Percentiles rank a stretch among this genome's conserved stretches.
Conservation (phyloP, 1,140 invertebrate species). For the Drosophila ficusphila region DNA sequence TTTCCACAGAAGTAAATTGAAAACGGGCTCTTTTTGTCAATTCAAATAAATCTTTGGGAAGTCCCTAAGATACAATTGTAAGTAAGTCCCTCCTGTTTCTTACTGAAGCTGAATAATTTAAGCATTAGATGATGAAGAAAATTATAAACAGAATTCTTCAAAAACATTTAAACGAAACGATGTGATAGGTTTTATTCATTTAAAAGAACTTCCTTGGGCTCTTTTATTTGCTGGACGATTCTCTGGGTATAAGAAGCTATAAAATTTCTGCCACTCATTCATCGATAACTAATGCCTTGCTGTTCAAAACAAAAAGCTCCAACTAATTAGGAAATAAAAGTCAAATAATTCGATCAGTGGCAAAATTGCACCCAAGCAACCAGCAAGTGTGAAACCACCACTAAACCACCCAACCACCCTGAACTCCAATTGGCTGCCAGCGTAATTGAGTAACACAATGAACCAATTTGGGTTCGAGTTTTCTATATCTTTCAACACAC, state of each 20-base stretch:
- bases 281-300: background rate
- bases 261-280: background rate
- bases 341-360: conserved; percentile 42
- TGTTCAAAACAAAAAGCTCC: background rate
- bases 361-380: conserved; percentile 10
- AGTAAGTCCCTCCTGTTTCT: too few species aligned
- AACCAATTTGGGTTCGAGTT: conserved; percentile 50
- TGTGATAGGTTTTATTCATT: too few species aligned
- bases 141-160: too few species aligned
- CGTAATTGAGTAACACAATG: conserved; percentile 67
- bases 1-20: conserved; percentile 23
- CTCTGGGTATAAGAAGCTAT: background rate
- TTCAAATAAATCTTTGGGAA: conserved; percentile 28
- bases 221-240: too few species aligned
- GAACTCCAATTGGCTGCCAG: background rate
- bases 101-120: too few species aligned
- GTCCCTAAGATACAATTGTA: background rate
- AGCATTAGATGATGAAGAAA: too few species aligned
- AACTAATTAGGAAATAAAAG: conserved; percentile 41
- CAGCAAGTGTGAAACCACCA: background rate
- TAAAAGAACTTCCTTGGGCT: too few species aligned
- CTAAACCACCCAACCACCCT: conserved; percentile 1
- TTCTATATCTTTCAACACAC: conserved; percentile 35
- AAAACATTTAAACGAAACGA: too few species aligned
- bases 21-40: conserved; percentile 17